A percentile compares a stretch with the other conserved stretches of the same genome.
Conservation (phyloP, 2,888 invertebrate genomes). For the Frankliniella fusca region DNA sequence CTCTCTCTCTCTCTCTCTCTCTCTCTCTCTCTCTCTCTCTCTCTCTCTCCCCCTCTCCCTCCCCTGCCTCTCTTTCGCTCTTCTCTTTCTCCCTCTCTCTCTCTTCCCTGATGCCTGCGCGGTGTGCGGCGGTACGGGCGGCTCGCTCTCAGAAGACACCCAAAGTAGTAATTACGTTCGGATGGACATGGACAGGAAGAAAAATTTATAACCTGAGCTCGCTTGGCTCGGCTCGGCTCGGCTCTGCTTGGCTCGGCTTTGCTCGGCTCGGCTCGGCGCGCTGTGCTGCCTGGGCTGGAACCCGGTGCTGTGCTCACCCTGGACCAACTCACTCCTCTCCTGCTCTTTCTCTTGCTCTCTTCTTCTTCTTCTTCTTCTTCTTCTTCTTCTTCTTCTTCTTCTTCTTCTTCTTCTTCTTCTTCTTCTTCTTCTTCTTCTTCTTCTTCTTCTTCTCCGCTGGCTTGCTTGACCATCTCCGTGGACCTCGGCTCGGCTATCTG, state of each 20-base stretch:
- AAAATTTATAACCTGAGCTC: constrained; percentile 21
- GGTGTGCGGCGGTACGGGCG: constrained; percentile 12
- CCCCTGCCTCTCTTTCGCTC: neutral
- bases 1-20: neutral
- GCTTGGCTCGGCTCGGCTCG: neutral
- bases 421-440: neutral
- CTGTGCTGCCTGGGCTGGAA: neutral
- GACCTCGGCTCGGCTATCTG: too few species aligned
- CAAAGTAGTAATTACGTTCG: constrained; percentile 23
- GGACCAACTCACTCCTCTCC: neutral
- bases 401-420: neutral
- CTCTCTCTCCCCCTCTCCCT: neutral
- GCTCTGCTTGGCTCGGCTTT: neutral
- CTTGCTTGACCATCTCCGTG: too few species aligned
- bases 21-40: neutral
- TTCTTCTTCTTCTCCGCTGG: neutral
- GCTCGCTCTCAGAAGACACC: constrained; percentile 15
- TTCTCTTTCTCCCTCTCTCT: neutral
- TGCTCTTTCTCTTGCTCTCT: neutral
- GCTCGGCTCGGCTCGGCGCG: neutral
- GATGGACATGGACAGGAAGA: constrained; percentile 22
- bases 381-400: neutral
- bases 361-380: neutral
- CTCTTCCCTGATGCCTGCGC: neutral
- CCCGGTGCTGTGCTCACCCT: too few species aligned